phyloP scores from a whole-genome alignment of 2,888 invertebrate species.

The Tolmerus cingulatus region DNA sequence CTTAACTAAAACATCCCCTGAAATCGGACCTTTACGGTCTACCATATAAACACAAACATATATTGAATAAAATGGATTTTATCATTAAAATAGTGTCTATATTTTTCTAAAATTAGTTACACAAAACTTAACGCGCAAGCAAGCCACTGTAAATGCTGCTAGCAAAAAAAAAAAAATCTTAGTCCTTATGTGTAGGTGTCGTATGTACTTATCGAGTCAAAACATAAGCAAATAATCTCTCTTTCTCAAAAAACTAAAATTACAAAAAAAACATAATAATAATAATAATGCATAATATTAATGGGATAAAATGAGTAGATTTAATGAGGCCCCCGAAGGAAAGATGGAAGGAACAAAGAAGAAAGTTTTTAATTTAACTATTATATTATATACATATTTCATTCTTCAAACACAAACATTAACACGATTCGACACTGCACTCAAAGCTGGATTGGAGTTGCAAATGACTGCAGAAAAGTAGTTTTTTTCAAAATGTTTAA shows the following conservation, averaged over 20 bases:
- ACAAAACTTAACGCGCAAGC: background rate
- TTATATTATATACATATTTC: too few relatives aligned
- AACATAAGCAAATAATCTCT: background rate
- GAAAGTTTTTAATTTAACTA: background rate
- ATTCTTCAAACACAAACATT: background rate
- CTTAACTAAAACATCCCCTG: background rate
- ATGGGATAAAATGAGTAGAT: background rate
- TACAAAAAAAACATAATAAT: background rate
- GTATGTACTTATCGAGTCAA: constrained; percentile 6
- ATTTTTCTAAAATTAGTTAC: constrained; percentile 30
- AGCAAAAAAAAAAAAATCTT: background rate
- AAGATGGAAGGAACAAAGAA: background rate
- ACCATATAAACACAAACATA: background rate
- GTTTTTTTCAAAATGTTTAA: background rate
- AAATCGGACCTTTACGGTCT: background rate
- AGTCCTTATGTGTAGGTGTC: constrained; percentile 18
- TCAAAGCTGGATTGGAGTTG: background rate
- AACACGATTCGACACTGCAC: background rate
- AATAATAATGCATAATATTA: background rate
- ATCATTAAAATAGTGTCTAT: constrained; percentile 9
- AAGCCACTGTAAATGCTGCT: constrained; percentile 8
- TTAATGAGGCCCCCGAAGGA: constrained; percentile 24
- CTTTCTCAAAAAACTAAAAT: background rate
- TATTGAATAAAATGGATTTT: background rate
- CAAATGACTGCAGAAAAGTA: background rate